Evolutionary conservation across 2,888 invertebrate species (phyloP), one percentile per base, ranked within the genome.

Genomic region (Bibio marci): DNA sequence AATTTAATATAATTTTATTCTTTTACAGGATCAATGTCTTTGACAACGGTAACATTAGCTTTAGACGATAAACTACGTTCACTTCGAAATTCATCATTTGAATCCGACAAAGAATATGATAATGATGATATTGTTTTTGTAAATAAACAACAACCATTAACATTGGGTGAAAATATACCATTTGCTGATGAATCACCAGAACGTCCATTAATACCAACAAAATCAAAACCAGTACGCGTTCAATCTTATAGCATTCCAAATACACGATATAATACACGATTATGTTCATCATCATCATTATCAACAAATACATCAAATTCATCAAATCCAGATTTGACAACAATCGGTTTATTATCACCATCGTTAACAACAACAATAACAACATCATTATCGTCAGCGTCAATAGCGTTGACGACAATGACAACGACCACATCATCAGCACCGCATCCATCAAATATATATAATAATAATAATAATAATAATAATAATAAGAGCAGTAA

Each of bases 11-110:
- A 25, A n/a, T 35, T 35, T 26, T 25, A 12, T 3, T 13, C 14
- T 26, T 8, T 35, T 25, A 40, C 66, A 86, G 87, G 83, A 60
- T 74, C 80, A 56, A 85, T 86, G 66, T 76, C 87, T 51, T 66
- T 87, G 62, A 78, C 80, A 56, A 78, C 78, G 50, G 74, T 88
- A 56, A 87, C 85, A 50, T 80, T 79, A 55, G 79, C 85, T 43
- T 76, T 86, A 62, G 86, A 87, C 59, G 78, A 80, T 55, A 86
- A 86, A 61, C 70, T 83, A 62, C 74, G 76, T 50, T 75, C 76
- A 52, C 61, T 79, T 52, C 71, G 79, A 55, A 76, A 73, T 63
- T 70, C 76, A 41, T 72, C 73, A 42, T 71, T 37, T 31, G 36
- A 37, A 30, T 31, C 35, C 39, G 42, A 14, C 53, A 57, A 4